Evolutionary conservation across 2,888 invertebrate genomes (phyloP), one percentile per base, ranked within the genome.

Genomic region (Anthophora plumipes): DNA sequence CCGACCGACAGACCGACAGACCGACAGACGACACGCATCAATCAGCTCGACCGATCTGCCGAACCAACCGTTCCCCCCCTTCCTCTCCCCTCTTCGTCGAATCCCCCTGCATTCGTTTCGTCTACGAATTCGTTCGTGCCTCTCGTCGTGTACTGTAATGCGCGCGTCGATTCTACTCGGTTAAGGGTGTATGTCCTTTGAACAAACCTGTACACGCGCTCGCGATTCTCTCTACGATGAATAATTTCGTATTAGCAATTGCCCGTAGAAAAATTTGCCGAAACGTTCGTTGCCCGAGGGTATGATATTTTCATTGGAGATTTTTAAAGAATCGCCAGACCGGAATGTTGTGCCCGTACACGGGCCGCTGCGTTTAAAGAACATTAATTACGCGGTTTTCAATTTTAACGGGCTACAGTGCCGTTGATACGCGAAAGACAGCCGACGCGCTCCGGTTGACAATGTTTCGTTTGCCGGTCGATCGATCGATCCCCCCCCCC

Each of bases 1-100:
- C 60, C 54, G 73, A 54, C 69, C 85, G 76, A 52, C 67, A 50
- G 74, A 69, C 77, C 85, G 85, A 61, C 68, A 67, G 71, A 76
- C 80, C 83, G 75, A 70, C 89, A 77, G 88, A 90, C 91, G 91
- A 91, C 89, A 89, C 83, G 86, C 92, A 92, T 92, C 91, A 89
- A 92, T 92, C 92, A 91, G 89, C 68, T 80, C 61, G 70, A 70
- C 74, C 83, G 83, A 57, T 80, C 75, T 68, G 74, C 20, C 69
- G 74, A 77, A 74, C 75, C 22, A 59, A 25, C 54, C 66, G 57
- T n/a, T n/a, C n/a, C n/a, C n/a, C n/a, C n/a, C n/a, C 52, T 20
- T 25, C 11, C n/a, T n/a, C 7, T 20, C 22, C 48, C 7, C 46
- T 22, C 20, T 17, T 57, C n/a, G n/a, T 9, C 22, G 14, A 8